phyloP scores from a whole-genome alignment of 2,113 vertebrate species.

The Neotragus pygmaeus region DNA sequence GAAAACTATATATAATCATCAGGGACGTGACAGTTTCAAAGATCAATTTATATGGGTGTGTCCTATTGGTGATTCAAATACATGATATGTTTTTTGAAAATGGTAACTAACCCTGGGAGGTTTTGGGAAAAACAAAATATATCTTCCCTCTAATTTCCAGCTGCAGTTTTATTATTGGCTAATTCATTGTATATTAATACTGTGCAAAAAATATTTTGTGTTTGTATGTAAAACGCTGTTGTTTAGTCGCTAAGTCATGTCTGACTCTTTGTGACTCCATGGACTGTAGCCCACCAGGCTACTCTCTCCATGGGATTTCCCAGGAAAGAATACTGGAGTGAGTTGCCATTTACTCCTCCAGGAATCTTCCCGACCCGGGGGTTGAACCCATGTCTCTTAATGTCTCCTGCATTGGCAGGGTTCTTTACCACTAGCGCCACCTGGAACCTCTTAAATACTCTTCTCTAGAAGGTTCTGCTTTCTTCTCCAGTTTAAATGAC shows the following conservation, averaged over 20 bases:
- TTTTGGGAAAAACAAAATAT: neutral
- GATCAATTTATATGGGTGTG: neutral
- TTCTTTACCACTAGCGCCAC: neutral
- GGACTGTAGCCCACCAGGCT: neutral
- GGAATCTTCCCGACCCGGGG: neutral
- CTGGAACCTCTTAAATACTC: neutral
- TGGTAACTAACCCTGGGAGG: neutral
- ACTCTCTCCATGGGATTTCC: neutral
- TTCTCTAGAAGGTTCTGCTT: neutral
- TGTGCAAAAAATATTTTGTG: neutral
- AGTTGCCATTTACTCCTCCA: neutral
- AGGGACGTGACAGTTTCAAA: neutral
- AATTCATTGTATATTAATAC: neutral
- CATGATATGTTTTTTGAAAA: neutral
- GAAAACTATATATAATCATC: neutral
- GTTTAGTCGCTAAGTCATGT: neutral
- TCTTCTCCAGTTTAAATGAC: neutral
- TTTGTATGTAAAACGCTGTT: neutral
- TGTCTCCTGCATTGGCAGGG: neutral
- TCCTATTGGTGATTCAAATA: neutral
- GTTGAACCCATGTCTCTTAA: neutral
- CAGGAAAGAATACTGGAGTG: neutral
- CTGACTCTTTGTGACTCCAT: neutral
- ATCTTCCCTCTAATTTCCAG: neutral
- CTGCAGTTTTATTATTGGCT: neutral